phyloP scores from a whole-genome alignment of 2,888 invertebrate species.

The Aromia moschata region DNA sequence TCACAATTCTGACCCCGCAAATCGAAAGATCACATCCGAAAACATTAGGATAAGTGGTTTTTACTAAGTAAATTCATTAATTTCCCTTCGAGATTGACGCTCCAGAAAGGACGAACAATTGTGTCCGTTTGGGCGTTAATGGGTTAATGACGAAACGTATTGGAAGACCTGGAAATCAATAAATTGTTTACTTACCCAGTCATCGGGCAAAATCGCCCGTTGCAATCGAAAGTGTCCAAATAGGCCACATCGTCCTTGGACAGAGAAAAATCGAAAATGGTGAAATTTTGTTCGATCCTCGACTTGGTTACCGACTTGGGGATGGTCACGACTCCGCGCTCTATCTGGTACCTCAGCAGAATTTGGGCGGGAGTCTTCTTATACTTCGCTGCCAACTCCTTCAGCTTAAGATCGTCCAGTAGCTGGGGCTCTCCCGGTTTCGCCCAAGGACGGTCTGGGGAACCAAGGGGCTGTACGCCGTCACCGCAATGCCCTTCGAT shows the following conservation, averaged over 20 bases:
- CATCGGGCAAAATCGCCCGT: constrained; percentile 68
- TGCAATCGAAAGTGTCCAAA: constrained; percentile 76
- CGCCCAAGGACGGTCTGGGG: constrained; percentile 84
- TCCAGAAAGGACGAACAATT: no score
- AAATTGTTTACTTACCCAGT: constrained; percentile 65
- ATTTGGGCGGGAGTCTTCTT: constrained; percentile 77
- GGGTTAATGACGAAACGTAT: no score
- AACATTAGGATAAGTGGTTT: no score
- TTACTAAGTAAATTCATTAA: no score
- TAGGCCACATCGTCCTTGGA: constrained; percentile 71
- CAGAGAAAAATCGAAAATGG: constrained; percentile 79
- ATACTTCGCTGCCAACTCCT: constrained; percentile 70
- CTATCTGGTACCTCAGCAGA: constrained; percentile 71
- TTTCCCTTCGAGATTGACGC: no score
- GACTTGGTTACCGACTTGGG: constrained; percentile 83
- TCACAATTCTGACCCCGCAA: no score
- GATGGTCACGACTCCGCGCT: constrained; percentile 78
- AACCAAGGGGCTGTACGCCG: constrained; percentile 88
- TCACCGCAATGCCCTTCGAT: constrained; percentile 72
- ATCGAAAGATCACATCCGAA: no score
- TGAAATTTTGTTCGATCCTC: constrained; percentile 74
- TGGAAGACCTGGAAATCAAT: constrained; percentile 64
- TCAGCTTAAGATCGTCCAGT: constrained; percentile 78
- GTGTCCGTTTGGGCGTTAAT: no score
- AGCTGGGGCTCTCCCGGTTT: constrained; percentile 77